Evolutionary conservation across 2,113 vertebrate species (phyloP), one percentile per base, ranked within the genome.

Genomic region (Melospiza georgiana): DNA sequence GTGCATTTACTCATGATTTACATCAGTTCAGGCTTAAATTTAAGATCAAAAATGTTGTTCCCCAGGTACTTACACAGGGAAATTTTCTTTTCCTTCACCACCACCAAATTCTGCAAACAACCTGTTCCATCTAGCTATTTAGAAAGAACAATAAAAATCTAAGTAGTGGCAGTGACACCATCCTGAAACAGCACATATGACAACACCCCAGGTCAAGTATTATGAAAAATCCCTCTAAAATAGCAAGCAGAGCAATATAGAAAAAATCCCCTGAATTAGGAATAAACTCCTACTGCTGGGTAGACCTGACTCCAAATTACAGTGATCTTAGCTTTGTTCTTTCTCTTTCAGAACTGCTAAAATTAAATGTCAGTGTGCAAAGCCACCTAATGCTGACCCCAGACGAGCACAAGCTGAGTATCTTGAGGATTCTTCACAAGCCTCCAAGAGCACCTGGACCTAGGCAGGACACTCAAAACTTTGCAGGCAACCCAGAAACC

Each of bases 171-270:
- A 11, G 49, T 22, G 37, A 46, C 49, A 58, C 16, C 63, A 43
- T 35, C 33, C 44, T 52, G 46, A 81, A 86, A 67, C 31, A 79
- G 22, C 58, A 16, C 0, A 0, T 0, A 0, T 6, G 14, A 37
- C 15, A 78, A 8, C 35, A 86, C 5, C 8, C 9, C n/a, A 19
- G 48, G 5, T 17, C 24, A 52, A 76, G 27, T 19, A 6, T 28
- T 33, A 28, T 4, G 13, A 80, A 81, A 95, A 86, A 23, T 7
- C 15, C 27, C 59, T 83, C 21, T 75, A 54, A 90, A 52, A 14
- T 6, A 52, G 4, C 22, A 46, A 52, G 28, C 82, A 27, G 11
- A 86, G 61, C 19, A 83, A 66, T 20, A 41, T 8, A 23, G 65
- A 25, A 52, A 68, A 44, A 61, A n/a, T 71, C 20, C 14, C 57